Evolutionary conservation across 2,888 invertebrate species (phyloP), one percentile per base, ranked within the genome.

Genomic region (Melanostoma scalare): DNA sequence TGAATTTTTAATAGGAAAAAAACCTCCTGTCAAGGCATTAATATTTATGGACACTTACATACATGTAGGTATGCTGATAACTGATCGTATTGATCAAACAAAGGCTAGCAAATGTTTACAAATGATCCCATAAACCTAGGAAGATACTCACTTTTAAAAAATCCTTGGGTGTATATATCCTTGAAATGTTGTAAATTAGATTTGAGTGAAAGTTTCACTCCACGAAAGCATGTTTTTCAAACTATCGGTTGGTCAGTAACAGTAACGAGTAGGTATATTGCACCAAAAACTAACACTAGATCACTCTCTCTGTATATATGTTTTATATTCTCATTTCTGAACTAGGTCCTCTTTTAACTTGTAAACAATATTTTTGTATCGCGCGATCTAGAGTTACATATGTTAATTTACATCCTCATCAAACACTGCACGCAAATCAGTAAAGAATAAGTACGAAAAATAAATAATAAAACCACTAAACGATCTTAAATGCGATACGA

Each of bases 381-480:
- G 53, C 65, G 71, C 84, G 65, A 74, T 84, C 63, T 73, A 56
- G 40, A 77, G 55, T 77, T 56, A 55, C 55, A 52, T 73, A 75
- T 75, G 67, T 44, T 78, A 75, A 79, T 79, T 79, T 67, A 33
- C 48, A 65, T 79, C 48, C 58, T 73, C 69, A 71, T 68, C 58
- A 78, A 75, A 58, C 40, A 77, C 63, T 10, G 2, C 50, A 44
- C 53, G 53, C 58, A 68, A 44, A 53, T 55, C 68, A 20, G 4
- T 3, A 38, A 58, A 52, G n/a, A 9, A 38, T 4, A 55, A 56
- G 40, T 52, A 30, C 44, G 42, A 75, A 80, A 31, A 76, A 77
- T 73, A 68, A 74, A 68, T 61, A 76, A 76, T 50, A 53, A 69
- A 79, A 79, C 58, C 69, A 84, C 65, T 74, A 67, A 74, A 79